Evolutionary conservation across 2,888 invertebrate species (phyloP).

Genomic region (Galerucella pusilla): DNA sequence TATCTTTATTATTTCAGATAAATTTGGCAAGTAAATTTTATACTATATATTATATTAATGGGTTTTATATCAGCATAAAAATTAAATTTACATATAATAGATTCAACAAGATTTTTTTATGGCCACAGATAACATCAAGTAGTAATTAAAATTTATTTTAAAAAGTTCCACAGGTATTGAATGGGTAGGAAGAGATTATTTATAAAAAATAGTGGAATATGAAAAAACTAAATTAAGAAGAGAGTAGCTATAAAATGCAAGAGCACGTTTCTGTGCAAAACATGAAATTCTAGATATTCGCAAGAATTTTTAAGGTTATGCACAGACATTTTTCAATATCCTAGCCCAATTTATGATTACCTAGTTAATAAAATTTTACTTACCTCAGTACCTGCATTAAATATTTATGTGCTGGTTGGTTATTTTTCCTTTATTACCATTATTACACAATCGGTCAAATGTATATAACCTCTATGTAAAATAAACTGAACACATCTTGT

Average conservation of each 20-base stretch:
- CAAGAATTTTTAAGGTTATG: background rate
- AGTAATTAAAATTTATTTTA: too few relatives aligned
- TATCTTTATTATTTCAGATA: background rate
- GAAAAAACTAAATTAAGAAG: too few relatives aligned
- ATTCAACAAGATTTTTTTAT: too few relatives aligned
- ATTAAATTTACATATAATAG: too few relatives aligned
- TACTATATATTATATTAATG: background rate
- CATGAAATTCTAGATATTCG: too few relatives aligned
- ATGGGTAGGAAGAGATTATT: too few relatives aligned
- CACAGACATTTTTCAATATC: background rate
- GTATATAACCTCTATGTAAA: conserved; percentile 15
- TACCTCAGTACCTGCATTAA: background rate
- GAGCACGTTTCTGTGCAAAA: too few relatives aligned
- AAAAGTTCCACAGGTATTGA: too few relatives aligned
- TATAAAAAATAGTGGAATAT: too few relatives aligned
- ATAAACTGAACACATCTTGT: background rate
- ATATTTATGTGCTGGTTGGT: background rate
- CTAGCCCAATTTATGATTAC: background rate
- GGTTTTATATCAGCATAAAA: background rate
- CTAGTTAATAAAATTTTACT: background rate
- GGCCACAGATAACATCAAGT: too few relatives aligned
- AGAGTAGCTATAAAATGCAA: too few relatives aligned
- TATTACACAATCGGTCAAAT: conserved; percentile 13
- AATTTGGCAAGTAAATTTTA: background rate
- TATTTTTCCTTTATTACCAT: conserved; percentile 10